Base-by-base conservation (phyloP, 1,140 invertebrate species). In the Drosophila persimilis region DNA sequence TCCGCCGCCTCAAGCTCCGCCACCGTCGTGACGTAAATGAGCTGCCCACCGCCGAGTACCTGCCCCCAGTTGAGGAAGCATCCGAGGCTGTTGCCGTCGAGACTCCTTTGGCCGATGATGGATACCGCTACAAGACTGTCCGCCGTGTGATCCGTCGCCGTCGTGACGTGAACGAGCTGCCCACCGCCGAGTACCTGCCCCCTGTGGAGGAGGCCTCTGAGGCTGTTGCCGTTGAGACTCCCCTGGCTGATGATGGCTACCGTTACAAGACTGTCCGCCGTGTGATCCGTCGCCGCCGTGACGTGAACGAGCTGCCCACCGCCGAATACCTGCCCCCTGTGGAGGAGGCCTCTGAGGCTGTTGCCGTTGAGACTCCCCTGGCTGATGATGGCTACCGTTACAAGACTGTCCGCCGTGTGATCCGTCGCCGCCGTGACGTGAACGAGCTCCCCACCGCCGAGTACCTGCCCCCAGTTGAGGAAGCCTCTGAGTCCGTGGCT, bases 11-110 rank as follows among this genome's bases (percentile, higher is more conserved):
- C 2, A 89, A 77, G 56, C 50, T 66, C 3, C 89, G 89, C 45
- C 80, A 80, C 44, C 89, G 89, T 46, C 89, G 89, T 26, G 89
- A 90, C 72, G 89, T 90, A 9, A 73, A 6, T 51, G 83, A 90
- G 70, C 61, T 90, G 8, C 53, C 73, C 2, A 15, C 79, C 3
- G 41, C 7, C 43, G 80, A 90, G 20, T 90, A 90, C 17, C 59
- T 90, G 56, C 84, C 86, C 50, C 80, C 86, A 0, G 61, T 46
- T 0, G 69, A 67, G 41, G 74, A 72, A 7, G 41, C 57, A 0
- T 31, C 55, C 17, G 47, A 69, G 15, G 45, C 29, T 0, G 44
- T 73, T 29, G 73, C 63, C 3, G n/a, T 70, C 1, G 71, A 56
- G 22, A 43, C 47, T 47, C 57, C 67, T 8, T 61, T 83, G 11